Evolutionary conservation across 2,113 vertebrate species (phyloP).

Genomic region (Syrrhaptes paradoxus): DNA sequence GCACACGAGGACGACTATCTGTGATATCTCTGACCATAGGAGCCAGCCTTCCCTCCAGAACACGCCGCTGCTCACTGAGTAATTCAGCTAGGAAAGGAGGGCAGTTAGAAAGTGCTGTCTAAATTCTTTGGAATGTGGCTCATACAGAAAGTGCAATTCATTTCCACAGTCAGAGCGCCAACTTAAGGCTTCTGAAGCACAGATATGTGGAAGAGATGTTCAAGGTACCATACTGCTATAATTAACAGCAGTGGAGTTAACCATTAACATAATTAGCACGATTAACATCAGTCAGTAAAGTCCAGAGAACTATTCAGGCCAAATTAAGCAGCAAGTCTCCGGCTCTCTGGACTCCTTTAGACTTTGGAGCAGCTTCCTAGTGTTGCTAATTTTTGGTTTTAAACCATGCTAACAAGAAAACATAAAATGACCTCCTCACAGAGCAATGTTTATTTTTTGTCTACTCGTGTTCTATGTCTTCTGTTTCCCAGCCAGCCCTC

Average conservation of each 20-base stretch:
- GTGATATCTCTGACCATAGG: slow-evolving; percentile 83
- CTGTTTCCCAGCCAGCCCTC: background rate
- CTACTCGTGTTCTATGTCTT: background rate
- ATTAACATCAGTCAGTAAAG: background rate
- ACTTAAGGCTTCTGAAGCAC: background rate
- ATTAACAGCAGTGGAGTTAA: background rate
- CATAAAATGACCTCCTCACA: background rate
- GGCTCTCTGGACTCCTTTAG: background rate
- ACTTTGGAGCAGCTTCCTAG: background rate
- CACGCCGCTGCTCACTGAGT: slow-evolving; percentile 78
- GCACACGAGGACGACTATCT: slow-evolving; percentile 67
- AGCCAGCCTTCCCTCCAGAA: slow-evolving; percentile 77
- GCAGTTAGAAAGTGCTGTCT: background rate
- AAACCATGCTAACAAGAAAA: background rate
- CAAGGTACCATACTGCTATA: background rate
- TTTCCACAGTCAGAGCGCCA: background rate
- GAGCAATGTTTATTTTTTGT: background rate
- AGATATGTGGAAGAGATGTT: background rate
- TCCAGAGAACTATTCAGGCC: background rate
- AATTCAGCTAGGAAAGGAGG: slow-evolving; percentile 80
- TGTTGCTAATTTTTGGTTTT: background rate
- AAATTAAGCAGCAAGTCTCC: background rate
- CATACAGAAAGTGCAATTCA: background rate
- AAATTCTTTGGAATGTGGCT: background rate
- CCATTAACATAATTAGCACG: background rate